These are phyloP conservation scores for Picus viridis DNA, from an alignment of 2,797 vertebrate genomes.

Conservation along the genomic window DNA sequence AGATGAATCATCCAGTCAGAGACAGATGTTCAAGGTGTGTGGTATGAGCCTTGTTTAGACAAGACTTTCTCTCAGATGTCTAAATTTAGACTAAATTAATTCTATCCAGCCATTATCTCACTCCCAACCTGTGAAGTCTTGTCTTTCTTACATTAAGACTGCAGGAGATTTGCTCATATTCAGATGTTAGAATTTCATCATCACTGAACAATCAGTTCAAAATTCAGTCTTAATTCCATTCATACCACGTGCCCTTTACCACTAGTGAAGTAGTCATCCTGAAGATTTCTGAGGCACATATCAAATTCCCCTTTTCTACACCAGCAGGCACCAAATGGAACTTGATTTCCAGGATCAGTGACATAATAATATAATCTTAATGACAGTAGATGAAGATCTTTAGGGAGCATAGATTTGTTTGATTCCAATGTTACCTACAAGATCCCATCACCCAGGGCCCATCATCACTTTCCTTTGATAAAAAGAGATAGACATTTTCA, in stretches of 20 bases:
- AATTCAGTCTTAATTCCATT: background rate
- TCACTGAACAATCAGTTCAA: background rate
- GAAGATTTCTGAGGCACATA: background rate
- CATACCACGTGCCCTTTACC: background rate
- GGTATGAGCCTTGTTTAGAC: background rate
- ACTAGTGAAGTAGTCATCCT: background rate
- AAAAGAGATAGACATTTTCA: background rate
- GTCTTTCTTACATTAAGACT: background rate
- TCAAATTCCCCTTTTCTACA: slow-evolving; percentile 8
- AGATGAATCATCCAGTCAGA: background rate
- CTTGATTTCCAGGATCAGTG: background rate
- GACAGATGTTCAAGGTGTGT: slow-evolving; percentile 6
- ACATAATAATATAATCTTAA: background rate
- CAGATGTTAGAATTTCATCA: slow-evolving; percentile 21
- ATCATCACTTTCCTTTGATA: background rate
- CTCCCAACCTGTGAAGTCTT: slow-evolving; percentile 51
- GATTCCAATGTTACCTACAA: background rate
- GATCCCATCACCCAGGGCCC: background rate
- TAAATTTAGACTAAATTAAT: slow-evolving; percentile 49
- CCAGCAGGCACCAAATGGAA: background rate
- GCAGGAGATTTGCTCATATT: background rate
- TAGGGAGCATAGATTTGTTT: background rate
- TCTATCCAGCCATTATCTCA: slow-evolving; percentile 32
- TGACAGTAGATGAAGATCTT: background rate
- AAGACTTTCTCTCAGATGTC: slow-evolving; percentile 10